Evolutionary conservation across 2,888 invertebrate species (phyloP), one percentile per base, ranked within the genome.

Genomic region (Eubasilissa splendida): DNA sequence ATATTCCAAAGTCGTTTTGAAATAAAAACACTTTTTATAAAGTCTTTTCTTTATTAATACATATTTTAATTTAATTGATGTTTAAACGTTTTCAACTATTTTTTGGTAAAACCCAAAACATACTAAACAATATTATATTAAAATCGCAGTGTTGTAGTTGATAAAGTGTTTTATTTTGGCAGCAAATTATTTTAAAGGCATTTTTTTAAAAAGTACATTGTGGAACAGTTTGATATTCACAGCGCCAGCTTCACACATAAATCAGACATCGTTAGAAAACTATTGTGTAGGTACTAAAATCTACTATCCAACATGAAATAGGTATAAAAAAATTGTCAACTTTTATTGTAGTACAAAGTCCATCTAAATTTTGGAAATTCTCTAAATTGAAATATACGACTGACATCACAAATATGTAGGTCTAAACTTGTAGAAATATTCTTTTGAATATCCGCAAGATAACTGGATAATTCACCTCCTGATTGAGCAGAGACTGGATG

Each of bases 61-160:
- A 74, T 79, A 42, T 42, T 42, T 5, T 42, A 42, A 42, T 42
- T 42, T 42, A 42, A 42, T 42, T 42, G 42, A 42, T 42, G 42
- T 42, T 42, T 42, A 42, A 42, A 42, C 42, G 42, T 42, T 42
- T 42, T 42, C 42, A 42, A 42, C 42, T 42, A 42, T 42, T 42
- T 74, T 79, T 79, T 73, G 79, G 73, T 74, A 79, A 79, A 79
- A 79, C 79, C 79, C 79, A 79, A 79, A 79, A 71, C 71, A 78
- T 71, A 75, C 59, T 59, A 60, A 75, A 60, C 60, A 50, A 73
- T 33, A 73, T 73, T 33, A 56, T 56, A 56, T 58, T 73, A 58
- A 73, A 56, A 56, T 73, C 9, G 71, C 54, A 73, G 71, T 56
- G 71, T 56, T 56, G 8, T 56, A 68, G 50, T 50, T 50, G 71